Evolutionary conservation across 2,113 vertebrate species (phyloP), one percentile per base, ranked within the genome.

Genomic region (Drymodes brunneopygia): DNA sequence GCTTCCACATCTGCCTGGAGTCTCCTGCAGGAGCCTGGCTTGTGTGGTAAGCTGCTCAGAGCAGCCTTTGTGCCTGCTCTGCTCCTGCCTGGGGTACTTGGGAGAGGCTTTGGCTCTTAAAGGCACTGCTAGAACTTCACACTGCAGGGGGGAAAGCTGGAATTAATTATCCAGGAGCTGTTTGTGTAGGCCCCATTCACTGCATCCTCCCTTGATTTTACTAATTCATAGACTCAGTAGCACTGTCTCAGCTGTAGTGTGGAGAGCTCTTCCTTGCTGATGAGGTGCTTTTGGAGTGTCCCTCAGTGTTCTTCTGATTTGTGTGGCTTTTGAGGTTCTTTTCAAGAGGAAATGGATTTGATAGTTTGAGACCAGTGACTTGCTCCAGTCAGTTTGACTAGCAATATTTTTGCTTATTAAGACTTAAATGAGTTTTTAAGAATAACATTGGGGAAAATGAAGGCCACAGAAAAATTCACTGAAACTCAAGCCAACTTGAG

Each of bases 71-170:
- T 20, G 5, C 29, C 3, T 21, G 2, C 5, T 2, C 50, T 28
- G 12, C 42, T 69, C 15, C 50, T 5, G 45, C 5, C 56, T 29
- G 36, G 35, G 19, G 2, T 7, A 7, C 42, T 29, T 69, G 72
- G 28, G 61, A 9, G 24, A 15, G 15, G 9, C 6, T 40, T 8
- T 20, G 48, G 12, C 22, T 38, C 2, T 12, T 8, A 4, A 2
- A 51, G 36, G 29, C 29, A 1, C 6, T 7, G 25, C 15, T n/a
- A 2, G 21, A 53, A 5, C 14, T 5, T 25, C 42, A 4, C 11
- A 0, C 2, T 33, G 33, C 10, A 13, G 1, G 0, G 17, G 3
- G 54, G 3, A 18, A 18, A 42, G 28, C 27, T 29, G n/a, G 2
- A 19, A 10, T 62, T n/a, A 13, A 3, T 50, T 44, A 22, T 54